Evolutionary conservation across 2,888 invertebrate genomes (phyloP), one percentile per base, ranked within the genome.

Genomic region (Diadromus collaris): DNA sequence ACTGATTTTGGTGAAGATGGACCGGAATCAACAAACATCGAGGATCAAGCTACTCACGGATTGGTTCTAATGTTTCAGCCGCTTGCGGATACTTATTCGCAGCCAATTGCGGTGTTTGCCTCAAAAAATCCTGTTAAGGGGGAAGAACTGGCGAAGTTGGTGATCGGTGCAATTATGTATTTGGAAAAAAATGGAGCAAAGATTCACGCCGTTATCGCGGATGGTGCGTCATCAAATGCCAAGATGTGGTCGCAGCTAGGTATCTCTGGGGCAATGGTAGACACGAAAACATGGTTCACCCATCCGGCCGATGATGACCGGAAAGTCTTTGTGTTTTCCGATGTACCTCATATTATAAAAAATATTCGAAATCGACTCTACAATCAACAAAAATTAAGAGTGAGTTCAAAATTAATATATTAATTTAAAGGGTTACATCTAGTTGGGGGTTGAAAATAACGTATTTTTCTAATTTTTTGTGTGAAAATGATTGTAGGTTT

Each of bases 51-150:
- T 9, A 73, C 81, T 69, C 75, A 81, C 56, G 81, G 71, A 6
- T 69, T 82, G 9, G 82, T 83, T 16, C 69, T 82, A 21, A 81
- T 81, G 78, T 82, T 79, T 27, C 71, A 76, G 54, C 58, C 81
- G 10, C 48, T 83, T n/a, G 76, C 71, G 16, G 83, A 76, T 34
- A 67, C 41, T 24, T 83, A 74, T 61, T 63, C 71, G 21, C 83
- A 83, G 56, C 83, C 83, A 6, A 76, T 83, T 48, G 79, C 78
- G 16, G 81, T 83, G 13, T 83, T 78, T 69, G 78, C 83, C 7
- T 68, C 81, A 10, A 79, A 80, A 48, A 69, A 78, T 13, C 67
- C 81, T 16, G 77, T 76, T 32, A n/a, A 38, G 29, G 76, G 73
- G 21, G 54, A 56, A 34, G 54, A 61, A 24, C 60, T 81, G 29